Conservation (phyloP, 2,113 vertebrate genomes). For the Chionomys nivalis region DNA sequence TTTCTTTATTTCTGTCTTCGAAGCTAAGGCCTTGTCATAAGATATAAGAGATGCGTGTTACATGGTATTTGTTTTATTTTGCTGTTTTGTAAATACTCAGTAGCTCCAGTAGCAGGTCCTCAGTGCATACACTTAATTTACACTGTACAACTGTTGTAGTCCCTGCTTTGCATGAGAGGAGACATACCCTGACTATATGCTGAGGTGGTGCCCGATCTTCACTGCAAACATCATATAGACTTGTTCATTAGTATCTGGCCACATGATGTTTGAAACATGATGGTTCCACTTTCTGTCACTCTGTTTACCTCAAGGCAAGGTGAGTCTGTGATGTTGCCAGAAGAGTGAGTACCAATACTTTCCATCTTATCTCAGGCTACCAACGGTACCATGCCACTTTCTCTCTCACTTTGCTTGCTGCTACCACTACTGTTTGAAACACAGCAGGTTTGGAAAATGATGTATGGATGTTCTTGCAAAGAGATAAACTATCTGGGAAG, state of each 20-base stretch:
- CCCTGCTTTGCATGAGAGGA: slow-evolving; percentile 60
- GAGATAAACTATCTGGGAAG: slow-evolving; percentile 60
- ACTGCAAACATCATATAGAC: slow-evolving; percentile 53
- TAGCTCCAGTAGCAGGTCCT: slow-evolving; percentile 71
- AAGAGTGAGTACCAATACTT: slow-evolving; percentile 34
- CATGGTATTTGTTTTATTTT: slow-evolving; percentile 65
- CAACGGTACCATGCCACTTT: slow-evolving; percentile 24
- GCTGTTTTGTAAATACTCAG: slow-evolving; percentile 50
- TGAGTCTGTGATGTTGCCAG: slow-evolving; percentile 11
- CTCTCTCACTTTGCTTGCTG: neutral
- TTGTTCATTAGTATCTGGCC: slow-evolving; percentile 55
- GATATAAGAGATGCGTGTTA: slow-evolving; percentile 71
- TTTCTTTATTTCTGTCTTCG: slow-evolving; percentile 66
- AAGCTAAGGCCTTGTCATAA: slow-evolving; percentile 74
- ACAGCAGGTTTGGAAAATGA: slow-evolving; percentile 47
- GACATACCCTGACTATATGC: slow-evolving; percentile 24
- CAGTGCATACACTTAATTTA: slow-evolving; percentile 67
- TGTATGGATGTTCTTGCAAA: slow-evolving; percentile 33
- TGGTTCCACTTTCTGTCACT: slow-evolving; percentile 68
- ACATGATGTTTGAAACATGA: slow-evolving; percentile 69
- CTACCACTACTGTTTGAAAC: slow-evolving; percentile 50
- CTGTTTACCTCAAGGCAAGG: slow-evolving; percentile 67
- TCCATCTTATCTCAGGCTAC: slow-evolving; percentile 62
- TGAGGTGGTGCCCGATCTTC: slow-evolving; percentile 50
- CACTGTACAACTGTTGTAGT: slow-evolving; percentile 34